Conservation (phyloP, 1,140 invertebrate species). For the Platyscapa corneri region DNA sequence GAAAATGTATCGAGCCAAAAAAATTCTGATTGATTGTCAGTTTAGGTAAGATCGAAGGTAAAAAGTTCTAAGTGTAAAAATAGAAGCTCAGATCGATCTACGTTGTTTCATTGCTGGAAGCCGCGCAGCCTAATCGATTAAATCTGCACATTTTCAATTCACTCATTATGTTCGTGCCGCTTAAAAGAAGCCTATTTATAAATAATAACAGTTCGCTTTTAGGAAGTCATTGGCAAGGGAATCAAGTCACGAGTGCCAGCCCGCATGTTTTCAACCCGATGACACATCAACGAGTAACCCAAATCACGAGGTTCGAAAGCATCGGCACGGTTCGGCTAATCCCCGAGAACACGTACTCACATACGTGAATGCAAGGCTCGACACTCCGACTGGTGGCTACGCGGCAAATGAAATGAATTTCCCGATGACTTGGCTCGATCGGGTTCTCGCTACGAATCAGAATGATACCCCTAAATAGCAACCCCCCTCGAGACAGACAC, state of each 20-base stretch:
- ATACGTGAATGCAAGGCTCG: no score
- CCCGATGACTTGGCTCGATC: constrained; percentile 49
- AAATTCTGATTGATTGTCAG: no score
- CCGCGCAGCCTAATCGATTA: no score
- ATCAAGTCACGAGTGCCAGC: neutral
- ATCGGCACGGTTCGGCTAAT: neutral
- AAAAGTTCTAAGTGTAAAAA: no score
- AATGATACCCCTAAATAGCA: constrained; percentile 27
- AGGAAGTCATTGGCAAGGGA: neutral
- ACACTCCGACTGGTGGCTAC: neutral
- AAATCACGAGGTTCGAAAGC: neutral
- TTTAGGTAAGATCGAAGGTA: no score
- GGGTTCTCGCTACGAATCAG: neutral
- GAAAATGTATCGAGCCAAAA: no score
- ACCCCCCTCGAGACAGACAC: constrained; percentile 69
- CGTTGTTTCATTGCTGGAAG: no score
- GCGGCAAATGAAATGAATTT: constrained; percentile 50
- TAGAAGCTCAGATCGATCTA: neutral
- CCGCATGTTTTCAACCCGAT: no score
- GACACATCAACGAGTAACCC: no score
- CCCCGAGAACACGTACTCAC: neutral
- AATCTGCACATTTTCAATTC: no score
- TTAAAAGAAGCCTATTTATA: neutral
- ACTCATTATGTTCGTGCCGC: no score
- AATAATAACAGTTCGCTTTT: neutral